phyloP scores from a whole-genome alignment of 2,888 invertebrate genomes.

The Microctonus aethiopoides region DNA sequence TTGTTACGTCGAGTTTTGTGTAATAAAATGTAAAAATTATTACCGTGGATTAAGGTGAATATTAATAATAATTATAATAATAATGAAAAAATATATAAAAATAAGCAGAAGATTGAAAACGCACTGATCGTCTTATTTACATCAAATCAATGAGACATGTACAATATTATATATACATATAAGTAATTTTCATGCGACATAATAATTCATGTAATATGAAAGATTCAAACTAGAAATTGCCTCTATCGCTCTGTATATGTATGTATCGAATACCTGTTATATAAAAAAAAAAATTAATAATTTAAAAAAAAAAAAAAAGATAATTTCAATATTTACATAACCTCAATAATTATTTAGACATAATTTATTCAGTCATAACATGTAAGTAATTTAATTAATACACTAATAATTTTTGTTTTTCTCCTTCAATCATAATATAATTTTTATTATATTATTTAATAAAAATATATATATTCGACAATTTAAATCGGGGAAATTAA shows the following conservation, averaged over 20 bases:
- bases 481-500: not conserved
- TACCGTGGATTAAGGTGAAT: not conserved
- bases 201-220: constrained; percentile 30
- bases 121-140: not conserved
- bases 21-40: not conserved
- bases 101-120: not conserved
- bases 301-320: not conserved
- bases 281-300: constrained; percentile 31
- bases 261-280: constrained; percentile 40
- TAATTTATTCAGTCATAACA: too few relatives aligned
- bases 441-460: not conserved
- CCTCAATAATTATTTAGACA: too few relatives aligned
- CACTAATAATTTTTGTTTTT: too few relatives aligned
- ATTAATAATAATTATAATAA: not conserved
- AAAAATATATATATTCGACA: not conserved
- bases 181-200: constrained; percentile 36
- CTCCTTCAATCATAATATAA: not conserved
- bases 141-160: constrained; percentile 20
- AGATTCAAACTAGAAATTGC: constrained; percentile 12
- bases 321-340: too few relatives aligned
- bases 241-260: constrained; percentile 32
- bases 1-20: not conserved
- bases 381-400: too few relatives aligned
- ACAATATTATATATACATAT: constrained; percentile 41
- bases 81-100: not conserved